Base-by-base conservation (phyloP, 2,797 vertebrate genomes). In the Pteronotus mesoamericanus region DNA sequence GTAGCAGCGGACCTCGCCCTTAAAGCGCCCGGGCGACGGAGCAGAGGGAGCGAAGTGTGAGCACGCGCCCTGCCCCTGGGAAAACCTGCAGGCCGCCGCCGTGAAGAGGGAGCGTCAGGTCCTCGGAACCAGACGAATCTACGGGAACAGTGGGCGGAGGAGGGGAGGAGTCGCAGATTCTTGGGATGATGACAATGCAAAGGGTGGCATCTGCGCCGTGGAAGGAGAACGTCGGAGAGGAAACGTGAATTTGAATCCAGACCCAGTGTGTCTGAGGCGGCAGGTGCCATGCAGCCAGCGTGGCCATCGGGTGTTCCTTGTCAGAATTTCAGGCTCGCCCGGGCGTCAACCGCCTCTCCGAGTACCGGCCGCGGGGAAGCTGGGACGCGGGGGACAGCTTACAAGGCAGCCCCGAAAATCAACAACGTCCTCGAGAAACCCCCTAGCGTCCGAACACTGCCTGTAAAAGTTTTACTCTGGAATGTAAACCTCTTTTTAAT, bases 131-230 rank as follows among this genome's bases (percentile, higher is more conserved):
- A 12, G 46, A 18, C 2, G 34, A 2, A 26, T 18, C 4, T 24
- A 26, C 3, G n/a, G 14, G 32, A 9, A 3, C 2, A 0, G 4
- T 7, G 6, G 10, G 15, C 6, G 51, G 69, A 75, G 10, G 2
- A 18, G 10, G 2, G 18, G 32, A 57, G 46, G 51, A 66, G 29
- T 51, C 12, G 24, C 9, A 64, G 46, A 18, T 18, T 61, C 46
- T 16, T 10, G 18, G 57, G 10, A 46, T 9, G 42, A 32, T 21
- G 22, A 15, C 34, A 51, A 42, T 9, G 5, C 11, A 57, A 68
- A 37, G 22, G 24, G 10, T 26, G 44, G 32, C 57, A 51, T 34
- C 15, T 22, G 3, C 29, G 55, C 74, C 26, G 26, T 4, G 32
- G 64, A 9, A 86, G 22, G 10, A 69, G 48, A 46, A 51, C 7